Evolutionary conservation across 2,797 vertebrate genomes (phyloP), one percentile per base, ranked within the genome.

Genomic region (Pangasius djambal): DNA sequence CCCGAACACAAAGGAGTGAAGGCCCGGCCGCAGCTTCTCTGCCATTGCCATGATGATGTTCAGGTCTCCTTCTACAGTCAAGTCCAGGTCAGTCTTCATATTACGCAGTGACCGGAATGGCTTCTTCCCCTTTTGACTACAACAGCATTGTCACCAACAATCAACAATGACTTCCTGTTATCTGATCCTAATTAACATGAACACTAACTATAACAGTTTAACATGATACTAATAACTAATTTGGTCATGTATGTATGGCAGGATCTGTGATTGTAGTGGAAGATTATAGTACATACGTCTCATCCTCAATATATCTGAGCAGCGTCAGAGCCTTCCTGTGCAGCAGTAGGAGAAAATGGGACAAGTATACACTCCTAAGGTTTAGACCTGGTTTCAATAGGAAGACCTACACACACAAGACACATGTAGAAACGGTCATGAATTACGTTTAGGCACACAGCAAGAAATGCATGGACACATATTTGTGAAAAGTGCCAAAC

Each of bases 271-370:
- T 1, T 28, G 34, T 69, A 44, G 25, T 16, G 2, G 16, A 87
- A 28, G 8, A 52, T 48, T 48, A 75, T 74, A 44, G 67, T 89
- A 96, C 98, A 97, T 96, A 99, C 98, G 98, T 99, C 91, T 99
- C 98, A 93, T 99, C 98, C 92, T 99, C 98, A 92, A 99, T 99
- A 93, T 99, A 99, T 94, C 99, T 98, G 93, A 99, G 98, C 92
- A 99, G 95, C 0, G 98, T 97, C 95, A 99, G 97, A 86, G 98
- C 97, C 96, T 99, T 99, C 93, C 98, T 97, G 94, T 99, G 98
- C 94, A 99, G 97, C 89, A 99, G 93, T 48, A 99, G 96, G 78
- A 99, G 96, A 93, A 99, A 99, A 83, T 99, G 98, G 65, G 98
- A 97, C 93, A 99, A 96, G 91, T 98, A 99, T 86, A 97, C 97